Evolutionary conservation across 2,888 invertebrate genomes (phyloP), one percentile per base, ranked within the genome.

Genomic region (Podotricha telesiphe): DNA sequence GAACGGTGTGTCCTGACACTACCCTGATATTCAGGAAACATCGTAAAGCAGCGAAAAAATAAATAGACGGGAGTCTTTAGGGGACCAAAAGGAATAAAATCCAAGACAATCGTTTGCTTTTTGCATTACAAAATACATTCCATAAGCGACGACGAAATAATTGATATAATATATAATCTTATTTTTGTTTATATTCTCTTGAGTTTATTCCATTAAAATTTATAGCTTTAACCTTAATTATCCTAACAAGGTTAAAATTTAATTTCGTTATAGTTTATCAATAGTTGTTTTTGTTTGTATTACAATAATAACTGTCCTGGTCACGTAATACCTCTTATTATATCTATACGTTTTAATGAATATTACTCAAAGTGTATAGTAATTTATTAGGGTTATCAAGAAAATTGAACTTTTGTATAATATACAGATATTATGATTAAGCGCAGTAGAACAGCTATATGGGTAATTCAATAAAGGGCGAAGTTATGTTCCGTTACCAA

Each of bases 201-300:
- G 0, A 53, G n/a, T 34, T n/a, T 28, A 53, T 34, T 37, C 55
- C 17, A 55, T 55, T 17, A 37, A 37, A 55, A 13, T 37, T 37
- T 37, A 19, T 17, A 55, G 55, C 34, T 55, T 37, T 6, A 34
- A 55, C 55, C 55, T 55, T 17, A 34, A 55, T 34, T 11, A 17
- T 55, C 17, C 55, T 55, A 55, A 55, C 55, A 55, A 55, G 55
- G 55, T 55, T 55, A 55, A 34, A n/a, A 13, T 55, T 37, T 34
- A 37, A 55, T 17, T 37, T 53, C n/a, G 28, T 5, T 11, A 34
- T 28, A 53, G 28, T n/a, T 53, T 53, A 55, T 55, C 34, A 55
- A 37, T 1, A n/a, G 11, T 55, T 37, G 55, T 37, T 55, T 37
- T 37, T 55, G 34, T 55, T 55, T 19, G 37, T 55, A 37, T 1